Conservation (phyloP, 2,888 invertebrate genomes). For the Diadegma fenestrale region DNA sequence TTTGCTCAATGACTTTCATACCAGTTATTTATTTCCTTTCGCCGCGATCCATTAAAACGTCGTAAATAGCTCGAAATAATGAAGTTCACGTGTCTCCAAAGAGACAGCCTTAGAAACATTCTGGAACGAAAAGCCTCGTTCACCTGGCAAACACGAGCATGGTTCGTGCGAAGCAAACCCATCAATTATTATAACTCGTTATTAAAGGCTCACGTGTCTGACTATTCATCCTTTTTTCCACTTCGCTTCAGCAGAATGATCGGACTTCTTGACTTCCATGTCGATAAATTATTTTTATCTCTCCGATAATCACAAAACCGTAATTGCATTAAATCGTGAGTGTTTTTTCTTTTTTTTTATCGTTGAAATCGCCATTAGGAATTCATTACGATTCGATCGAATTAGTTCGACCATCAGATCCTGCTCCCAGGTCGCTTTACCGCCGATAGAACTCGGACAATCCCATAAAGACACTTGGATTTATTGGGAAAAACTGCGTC, state of each 20-base stretch:
- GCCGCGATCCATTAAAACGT: not conserved
- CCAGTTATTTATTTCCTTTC: not conserved
- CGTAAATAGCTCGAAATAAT: slow-evolving; percentile 8
- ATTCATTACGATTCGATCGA: not conserved
- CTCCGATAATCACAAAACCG: not conserved
- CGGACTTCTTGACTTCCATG: not conserved
- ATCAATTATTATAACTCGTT: slow-evolving; percentile 18
- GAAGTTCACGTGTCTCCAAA: not conserved
- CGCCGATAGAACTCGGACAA: not conserved
- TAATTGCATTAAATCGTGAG: not conserved
- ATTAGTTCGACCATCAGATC: not conserved
- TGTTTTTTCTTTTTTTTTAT: not conserved
- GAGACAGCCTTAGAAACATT: not conserved
- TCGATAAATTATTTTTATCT: not conserved
- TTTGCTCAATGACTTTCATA: not conserved
- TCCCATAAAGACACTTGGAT: not conserved
- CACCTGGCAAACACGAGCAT: not conserved
- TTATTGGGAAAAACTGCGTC: slow-evolving; percentile 6
- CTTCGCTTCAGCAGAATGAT: not conserved
- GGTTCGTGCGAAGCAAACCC: not conserved
- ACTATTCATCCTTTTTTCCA: slow-evolving; percentile 1
- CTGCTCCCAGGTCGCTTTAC: not conserved
- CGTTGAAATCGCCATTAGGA: not conserved
- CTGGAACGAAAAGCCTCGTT: slow-evolving; percentile 1
- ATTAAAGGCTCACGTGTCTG: slow-evolving; percentile 11